Conservation (phyloP, 2,888 invertebrate genomes). For the Pachydiplax longipennis region DNA sequence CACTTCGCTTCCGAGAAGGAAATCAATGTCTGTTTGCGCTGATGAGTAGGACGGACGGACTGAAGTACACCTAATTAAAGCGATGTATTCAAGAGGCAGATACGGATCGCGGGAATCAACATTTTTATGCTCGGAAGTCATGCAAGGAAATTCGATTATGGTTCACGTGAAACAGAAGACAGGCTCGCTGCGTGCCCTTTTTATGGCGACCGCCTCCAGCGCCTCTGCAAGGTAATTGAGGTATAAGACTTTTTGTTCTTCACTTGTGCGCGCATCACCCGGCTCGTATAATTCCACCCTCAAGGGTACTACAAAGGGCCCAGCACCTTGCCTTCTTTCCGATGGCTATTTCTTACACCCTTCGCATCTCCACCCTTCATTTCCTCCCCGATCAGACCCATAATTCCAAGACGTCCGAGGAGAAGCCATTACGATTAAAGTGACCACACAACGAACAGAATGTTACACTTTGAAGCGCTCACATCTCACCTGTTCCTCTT, state of each 20-base stretch:
- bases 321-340: neutral
- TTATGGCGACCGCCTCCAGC: neutral
- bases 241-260: neutral
- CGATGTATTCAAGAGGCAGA: neutral
- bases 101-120: neutral
- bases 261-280: neutral
- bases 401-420: neutral
- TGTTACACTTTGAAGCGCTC: neutral
- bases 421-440: neutral
- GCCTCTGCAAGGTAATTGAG: neutral
- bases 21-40: too few species aligned
- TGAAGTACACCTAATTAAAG: neutral
- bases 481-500: neutral
- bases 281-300: neutral
- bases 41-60: too few species aligned
- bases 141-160: neutral
- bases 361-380: neutral
- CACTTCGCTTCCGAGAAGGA: too few species aligned
- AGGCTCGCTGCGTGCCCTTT: neutral
- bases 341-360: neutral
- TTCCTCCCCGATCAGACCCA: neutral
- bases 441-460: neutral
- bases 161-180: neutral
- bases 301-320: neutral
- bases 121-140: neutral